Conservation (phyloP, 2,113 vertebrate species). For the Merops nubicus region DNA sequence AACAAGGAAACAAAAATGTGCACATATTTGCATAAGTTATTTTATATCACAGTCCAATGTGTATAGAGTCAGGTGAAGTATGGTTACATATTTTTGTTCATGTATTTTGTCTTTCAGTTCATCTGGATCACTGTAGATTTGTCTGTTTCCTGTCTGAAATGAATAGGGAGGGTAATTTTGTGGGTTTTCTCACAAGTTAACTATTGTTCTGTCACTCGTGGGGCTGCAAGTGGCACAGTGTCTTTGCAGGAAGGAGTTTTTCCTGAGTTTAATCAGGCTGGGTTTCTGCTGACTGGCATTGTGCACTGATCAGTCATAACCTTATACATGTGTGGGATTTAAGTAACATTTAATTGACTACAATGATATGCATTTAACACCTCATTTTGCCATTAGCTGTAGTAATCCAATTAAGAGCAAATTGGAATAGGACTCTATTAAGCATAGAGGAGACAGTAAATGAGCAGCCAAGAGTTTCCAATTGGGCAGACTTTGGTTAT, state of each 20-base stretch:
- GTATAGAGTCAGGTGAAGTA: background rate
- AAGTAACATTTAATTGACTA: background rate
- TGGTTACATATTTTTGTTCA: background rate
- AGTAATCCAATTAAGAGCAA: background rate
- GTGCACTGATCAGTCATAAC: background rate
- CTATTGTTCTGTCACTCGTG: background rate
- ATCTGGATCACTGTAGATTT: background rate
- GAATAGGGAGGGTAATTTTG: background rate
- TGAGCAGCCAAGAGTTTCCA: background rate
- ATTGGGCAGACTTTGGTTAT: background rate
- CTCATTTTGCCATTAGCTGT: background rate
- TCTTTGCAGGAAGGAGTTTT: background rate
- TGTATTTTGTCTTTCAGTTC: background rate
- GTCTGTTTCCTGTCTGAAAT: background rate
- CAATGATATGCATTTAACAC: background rate
- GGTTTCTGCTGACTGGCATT: background rate
- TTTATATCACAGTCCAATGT: background rate
- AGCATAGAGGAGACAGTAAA: background rate
- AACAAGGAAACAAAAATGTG: background rate
- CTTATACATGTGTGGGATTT: background rate
- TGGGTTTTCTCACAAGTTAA: background rate
- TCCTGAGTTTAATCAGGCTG: background rate
- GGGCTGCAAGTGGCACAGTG: background rate
- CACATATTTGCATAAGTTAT: background rate
- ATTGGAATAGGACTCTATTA: background rate